phyloP scores from a whole-genome alignment of 2,113 vertebrate genomes.

The Lophius piscatorius region DNA sequence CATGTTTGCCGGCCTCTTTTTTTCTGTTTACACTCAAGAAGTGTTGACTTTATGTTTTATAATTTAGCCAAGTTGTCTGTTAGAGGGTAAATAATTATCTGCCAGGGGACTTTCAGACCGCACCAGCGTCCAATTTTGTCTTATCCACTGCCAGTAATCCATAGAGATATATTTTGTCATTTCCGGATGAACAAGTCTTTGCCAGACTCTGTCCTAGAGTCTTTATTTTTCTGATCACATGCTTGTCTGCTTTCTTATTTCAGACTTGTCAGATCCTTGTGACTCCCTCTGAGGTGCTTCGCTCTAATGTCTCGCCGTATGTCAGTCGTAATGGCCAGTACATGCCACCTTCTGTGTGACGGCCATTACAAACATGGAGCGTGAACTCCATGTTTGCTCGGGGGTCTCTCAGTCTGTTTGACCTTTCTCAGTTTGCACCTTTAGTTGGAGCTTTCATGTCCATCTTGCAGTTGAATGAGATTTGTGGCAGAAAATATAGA shows the following conservation, averaged over 20 bases:
- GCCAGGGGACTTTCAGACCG: slow-evolving; percentile 33
- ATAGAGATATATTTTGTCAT: no score
- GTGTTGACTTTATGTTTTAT: slow-evolving; percentile 16
- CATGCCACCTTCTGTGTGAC: slow-evolving; percentile 18
- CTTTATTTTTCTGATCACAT: slow-evolving; percentile 34
- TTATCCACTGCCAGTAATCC: no score
- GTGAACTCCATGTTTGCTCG: no score
- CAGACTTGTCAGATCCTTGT: slow-evolving; percentile 39
- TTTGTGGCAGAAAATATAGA: no score
- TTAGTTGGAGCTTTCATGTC: no score
- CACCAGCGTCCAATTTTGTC: slow-evolving; percentile 27
- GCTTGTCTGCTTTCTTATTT: slow-evolving; percentile 7
- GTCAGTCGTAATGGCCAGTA: slow-evolving; percentile 27
- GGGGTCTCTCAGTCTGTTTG: no score
- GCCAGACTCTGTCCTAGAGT: no score
- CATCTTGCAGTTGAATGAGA: no score
- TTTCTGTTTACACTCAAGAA: slow-evolving; percentile 12
- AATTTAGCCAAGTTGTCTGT: slow-evolving; percentile 43
- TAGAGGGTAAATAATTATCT: slow-evolving; percentile 35
- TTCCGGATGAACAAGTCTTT: slow-evolving; percentile 1
- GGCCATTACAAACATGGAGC: slow-evolving; percentile 4
- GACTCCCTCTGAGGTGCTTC: slow-evolving; percentile 23
- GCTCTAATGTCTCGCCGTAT: slow-evolving; percentile 24
- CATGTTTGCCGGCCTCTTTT: no score
- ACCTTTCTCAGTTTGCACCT: no score